Evolutionary conservation across 2,113 vertebrate genomes (phyloP).

Genomic region (Serinus canaria): DNA sequence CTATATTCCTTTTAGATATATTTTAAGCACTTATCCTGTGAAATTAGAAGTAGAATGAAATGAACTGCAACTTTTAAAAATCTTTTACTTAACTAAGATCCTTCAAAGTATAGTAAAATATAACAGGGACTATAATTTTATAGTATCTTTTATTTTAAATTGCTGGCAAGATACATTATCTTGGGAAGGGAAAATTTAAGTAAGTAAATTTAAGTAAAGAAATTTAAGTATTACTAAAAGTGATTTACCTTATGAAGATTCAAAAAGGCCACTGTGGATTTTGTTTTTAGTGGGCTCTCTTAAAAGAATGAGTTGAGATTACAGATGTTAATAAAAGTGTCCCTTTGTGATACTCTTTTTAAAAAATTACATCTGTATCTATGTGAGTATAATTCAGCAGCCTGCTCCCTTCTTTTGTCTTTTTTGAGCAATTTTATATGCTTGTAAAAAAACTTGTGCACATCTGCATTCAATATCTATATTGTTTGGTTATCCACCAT

Average conservation of each 20-base stretch:
- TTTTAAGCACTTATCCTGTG: background rate
- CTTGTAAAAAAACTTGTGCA: background rate
- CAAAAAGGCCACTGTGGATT: background rate
- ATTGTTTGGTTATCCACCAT: background rate
- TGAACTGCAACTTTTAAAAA: background rate
- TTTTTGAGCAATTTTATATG: background rate
- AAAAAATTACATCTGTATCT: background rate
- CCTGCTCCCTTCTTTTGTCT: background rate
- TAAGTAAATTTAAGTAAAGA: no score
- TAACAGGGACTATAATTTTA: background rate
- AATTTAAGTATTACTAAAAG: background rate
- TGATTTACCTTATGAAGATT: background rate
- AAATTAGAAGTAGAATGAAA: background rate
- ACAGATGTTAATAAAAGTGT: background rate
- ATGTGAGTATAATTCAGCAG: background rate
- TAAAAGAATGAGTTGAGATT: background rate
- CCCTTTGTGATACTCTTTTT: background rate
- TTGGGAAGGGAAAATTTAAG: background rate
- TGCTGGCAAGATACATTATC: background rate
- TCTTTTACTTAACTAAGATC: background rate
- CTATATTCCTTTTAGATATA: background rate
- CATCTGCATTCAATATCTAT: background rate
- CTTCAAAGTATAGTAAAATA: background rate
- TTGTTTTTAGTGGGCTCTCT: background rate
- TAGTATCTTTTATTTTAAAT: background rate